Evolutionary conservation across 2,888 invertebrate genomes (phyloP).

Genomic region (Autographa pulchrina): DNA sequence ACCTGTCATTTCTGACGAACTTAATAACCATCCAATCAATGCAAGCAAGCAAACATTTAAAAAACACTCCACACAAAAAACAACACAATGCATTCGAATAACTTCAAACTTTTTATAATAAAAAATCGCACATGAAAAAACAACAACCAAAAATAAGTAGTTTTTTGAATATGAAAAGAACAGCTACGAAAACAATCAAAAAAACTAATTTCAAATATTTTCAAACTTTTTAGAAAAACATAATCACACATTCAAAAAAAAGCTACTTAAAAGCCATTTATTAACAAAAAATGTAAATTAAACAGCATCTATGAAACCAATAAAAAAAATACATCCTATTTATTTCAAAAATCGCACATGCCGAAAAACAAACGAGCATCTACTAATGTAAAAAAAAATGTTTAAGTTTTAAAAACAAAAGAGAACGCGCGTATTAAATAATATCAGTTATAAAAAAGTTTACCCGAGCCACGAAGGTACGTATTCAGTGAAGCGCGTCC

Average conservation of each 20-base stretch:
- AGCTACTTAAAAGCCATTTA: too few relatives aligned
- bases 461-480: conserved; percentile 58
- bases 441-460: conserved; percentile 60
- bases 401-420: conserved; percentile 17
- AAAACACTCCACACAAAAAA: conserved; percentile 9
- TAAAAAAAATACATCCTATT: background rate
- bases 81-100: conserved; percentile 21
- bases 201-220: too few relatives aligned
- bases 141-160: background rate
- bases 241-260: too few relatives aligned
- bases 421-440: conserved; percentile 22
- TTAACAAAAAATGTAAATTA: too few relatives aligned
- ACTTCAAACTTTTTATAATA: conserved; percentile 1
- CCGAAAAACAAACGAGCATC: background rate
- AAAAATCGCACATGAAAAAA: conserved; percentile 24
- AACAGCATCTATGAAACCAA: too few relatives aligned
- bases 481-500: conserved; percentile 63
- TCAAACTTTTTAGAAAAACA: too few relatives aligned
- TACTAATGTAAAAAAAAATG: conserved; percentile 21
- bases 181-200: too few relatives aligned
- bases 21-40: conserved; percentile 37
- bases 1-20: conserved; percentile 36
- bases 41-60: conserved; percentile 33
- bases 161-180: too few relatives aligned
- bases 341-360: conserved; percentile 40